A percentile compares a stretch with the other conserved stretches of the same genome.
These are phyloP conservation scores for Microctenopoma steveboyesi DNA, from an alignment of 2,797 vertebrate species.

Conservation along the genomic window DNA sequence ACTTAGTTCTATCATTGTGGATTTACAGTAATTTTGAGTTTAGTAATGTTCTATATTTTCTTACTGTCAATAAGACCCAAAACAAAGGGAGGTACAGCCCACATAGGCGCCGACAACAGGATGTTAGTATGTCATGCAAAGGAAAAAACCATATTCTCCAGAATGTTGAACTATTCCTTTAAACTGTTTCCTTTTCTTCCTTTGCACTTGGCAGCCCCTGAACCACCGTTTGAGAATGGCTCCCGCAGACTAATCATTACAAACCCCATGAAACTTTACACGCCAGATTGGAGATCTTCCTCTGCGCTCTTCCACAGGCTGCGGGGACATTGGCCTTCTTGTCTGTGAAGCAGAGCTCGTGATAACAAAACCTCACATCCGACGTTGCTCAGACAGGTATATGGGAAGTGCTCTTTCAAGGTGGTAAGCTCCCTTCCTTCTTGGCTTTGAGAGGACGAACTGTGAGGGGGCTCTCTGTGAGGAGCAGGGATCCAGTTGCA, in stretches of 20 bases:
- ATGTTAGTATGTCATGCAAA: no score
- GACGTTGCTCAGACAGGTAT: conserved; percentile 69
- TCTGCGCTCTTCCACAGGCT: conserved; percentile 23
- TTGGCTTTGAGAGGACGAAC: conserved; percentile 57
- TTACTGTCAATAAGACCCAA: background rate
- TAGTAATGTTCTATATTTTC: background rate
- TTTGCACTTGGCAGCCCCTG: conserved; percentile 9
- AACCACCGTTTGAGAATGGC: conserved; percentile 30
- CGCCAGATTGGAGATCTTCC: conserved; percentile 47
- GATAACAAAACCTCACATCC: conserved; percentile 76
- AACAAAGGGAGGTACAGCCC: no score
- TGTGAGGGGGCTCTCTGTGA: conserved; percentile 69
- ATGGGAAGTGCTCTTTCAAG: conserved; percentile 76
- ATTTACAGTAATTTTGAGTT: background rate
- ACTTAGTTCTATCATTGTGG: background rate
- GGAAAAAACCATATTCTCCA: no score
- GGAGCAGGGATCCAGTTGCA: conserved; percentile 81
- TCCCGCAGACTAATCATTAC: conserved; percentile 33
- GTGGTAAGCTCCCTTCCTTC: conserved; percentile 68
- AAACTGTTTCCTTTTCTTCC: background rate
- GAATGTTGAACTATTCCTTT: background rate
- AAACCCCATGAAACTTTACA: conserved; percentile 59
- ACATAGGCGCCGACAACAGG: no score
- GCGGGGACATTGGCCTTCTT: conserved; percentile 63
- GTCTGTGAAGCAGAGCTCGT: conserved; percentile 48